These are phyloP conservation scores for Chionoecetes opilio DNA, from an alignment of 1,140 invertebrate species.

Conservation along the genomic window DNA sequence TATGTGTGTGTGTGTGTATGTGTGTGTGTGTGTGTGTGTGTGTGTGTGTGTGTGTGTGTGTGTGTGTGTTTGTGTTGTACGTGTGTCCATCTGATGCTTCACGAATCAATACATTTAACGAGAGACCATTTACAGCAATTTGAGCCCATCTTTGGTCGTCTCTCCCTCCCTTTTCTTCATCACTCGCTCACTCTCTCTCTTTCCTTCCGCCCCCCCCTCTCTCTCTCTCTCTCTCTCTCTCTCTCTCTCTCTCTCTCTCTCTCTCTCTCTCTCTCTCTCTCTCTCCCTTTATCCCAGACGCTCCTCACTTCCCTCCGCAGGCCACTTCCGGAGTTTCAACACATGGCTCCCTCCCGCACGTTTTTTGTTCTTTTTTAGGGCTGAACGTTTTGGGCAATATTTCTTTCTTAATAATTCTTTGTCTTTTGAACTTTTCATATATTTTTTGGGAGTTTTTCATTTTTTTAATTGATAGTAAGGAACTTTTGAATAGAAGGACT, in stretches of 20 bases:
- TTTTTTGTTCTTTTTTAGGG: too few relatives aligned
- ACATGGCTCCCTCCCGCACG: background rate
- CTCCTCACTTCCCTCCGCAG: background rate
- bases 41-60: slow-evolving; percentile 27
- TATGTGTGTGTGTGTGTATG: background rate
- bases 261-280: background rate
- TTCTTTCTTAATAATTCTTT: too few relatives aligned
- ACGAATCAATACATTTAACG: background rate
- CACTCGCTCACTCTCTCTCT: background rate
- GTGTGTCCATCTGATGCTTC: background rate
- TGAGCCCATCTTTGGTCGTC: background rate
- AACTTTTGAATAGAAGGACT: too few relatives aligned
- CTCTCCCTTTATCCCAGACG: background rate
- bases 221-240: background rate
- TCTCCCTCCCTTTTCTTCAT: too few relatives aligned
- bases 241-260: background rate
- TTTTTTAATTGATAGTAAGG: too few relatives aligned
- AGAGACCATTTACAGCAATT: slow-evolving; percentile 3
- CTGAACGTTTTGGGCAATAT: too few relatives aligned
- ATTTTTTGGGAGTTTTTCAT: too few relatives aligned
- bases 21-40: slow-evolving; percentile 24
- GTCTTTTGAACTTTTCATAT: too few relatives aligned
- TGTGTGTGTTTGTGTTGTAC: slow-evolving; percentile 5
- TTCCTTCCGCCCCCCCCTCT: background rate
- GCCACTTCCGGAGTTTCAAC: background rate